Evolutionary conservation across 2,797 vertebrate genomes (phyloP), one percentile per base, ranked within the genome.

Genomic region (Gadopsis bispinosus): DNA sequence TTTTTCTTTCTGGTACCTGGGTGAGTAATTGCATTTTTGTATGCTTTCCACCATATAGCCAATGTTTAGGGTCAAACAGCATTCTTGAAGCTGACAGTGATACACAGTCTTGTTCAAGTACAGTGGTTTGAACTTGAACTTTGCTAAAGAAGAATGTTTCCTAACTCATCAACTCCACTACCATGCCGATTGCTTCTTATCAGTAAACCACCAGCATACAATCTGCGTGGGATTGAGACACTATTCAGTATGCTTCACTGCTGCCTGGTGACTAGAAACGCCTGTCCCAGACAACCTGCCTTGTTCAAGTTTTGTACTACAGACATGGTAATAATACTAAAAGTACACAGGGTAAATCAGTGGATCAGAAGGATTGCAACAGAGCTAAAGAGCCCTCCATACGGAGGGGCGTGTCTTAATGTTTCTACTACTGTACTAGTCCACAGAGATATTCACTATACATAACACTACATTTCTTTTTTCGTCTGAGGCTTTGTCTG

Each of bases 181-280:
- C 22, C 69, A 60, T 19, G 26, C 50, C 33, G 35, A 71, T 79
- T 37, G 37, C 47, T 54, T 81, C 77, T 69, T 86, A 80, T 83
- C 69, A 54, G 68, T 53, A 47, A 69, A 48, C 67, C 78, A 51
- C 55, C 73, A 72, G 61, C 63, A 61, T 53, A 53, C 37, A 76
- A 74, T 76, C 78, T 58, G 63, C 62, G 59, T 31, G 59, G 72
- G 59, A 74, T 22, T 63, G 54, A 77, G 75, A 79, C 83, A 84
- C 61, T 79, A 35, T 26, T 26, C 26, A 26, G 26, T 12, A 76
- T 55, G 20, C 67, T 48, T 29, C 67, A 50, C 51, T 55, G 56
- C 79, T 74, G 60, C 51, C 76, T 77, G 55, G 33, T 80, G 72
- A 87, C 62, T 59, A 37, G 45, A 84, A 75, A 71, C 63, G 84